Base-by-base conservation (phyloP, 2,888 invertebrate species). In the Acanthosoma haemorrhoidale region DNA sequence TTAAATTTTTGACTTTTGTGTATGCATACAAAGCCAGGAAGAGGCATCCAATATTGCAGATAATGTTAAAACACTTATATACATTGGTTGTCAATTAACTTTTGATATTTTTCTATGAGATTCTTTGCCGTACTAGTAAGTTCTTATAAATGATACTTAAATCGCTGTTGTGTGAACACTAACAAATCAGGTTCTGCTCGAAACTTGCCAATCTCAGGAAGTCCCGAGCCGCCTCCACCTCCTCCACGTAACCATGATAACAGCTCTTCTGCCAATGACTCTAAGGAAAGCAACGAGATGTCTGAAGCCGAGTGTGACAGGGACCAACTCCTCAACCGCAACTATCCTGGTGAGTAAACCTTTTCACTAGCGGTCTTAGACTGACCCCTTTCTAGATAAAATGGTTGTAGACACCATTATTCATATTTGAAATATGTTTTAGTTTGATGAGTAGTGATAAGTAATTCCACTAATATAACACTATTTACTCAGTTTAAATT, bases 241-340 rank as follows among this genome's bases (percentile, higher is more conserved):
- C 77, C 92, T 88, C 78, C 88, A 88, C 79, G 84, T 79, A 92
- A 92, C 81, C 91, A 92, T 78, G 91, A 91, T 80, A 79, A 79
- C 74, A 86, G 86, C 79, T 87, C 87, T 80, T 89, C 88, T 70
- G 93, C 93, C 83, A 94, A 94, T 82, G 94, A 94, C 81, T 92
- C 92, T 80, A 94, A 94, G 84, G 93, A 94, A 81, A 93, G 93
- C 82, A 94, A 93, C 83, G 94, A 94, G 82, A 92, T 93, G 82
- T 93, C 92, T 79, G 94, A 94, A 82, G 93, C 94, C 77, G 94
- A 94, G 81, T 94, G 94, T 81, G 94, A 94, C 83, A 90, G 89
- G 75, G 90, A 90, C 79, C 88, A 89, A 77, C 80, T 87, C 71
- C 84, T 86, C 77, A 88, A 91, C 82, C 88, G 92, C 78, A 91